Conservation (phyloP, 2,888 invertebrate genomes). For the Hydrotaea cyrtoneurina region DNA sequence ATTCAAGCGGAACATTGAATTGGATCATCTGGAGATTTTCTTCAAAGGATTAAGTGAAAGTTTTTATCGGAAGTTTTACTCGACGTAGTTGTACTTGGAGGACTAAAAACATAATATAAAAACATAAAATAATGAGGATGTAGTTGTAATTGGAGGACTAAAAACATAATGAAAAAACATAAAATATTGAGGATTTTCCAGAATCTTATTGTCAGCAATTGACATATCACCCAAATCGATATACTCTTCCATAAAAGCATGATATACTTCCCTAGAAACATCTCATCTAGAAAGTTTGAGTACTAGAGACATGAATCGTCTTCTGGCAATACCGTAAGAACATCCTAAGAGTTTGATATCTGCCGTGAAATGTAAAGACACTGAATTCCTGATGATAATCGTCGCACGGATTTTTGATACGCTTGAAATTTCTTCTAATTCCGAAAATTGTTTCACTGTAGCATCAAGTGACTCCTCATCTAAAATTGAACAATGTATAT, state of each 20-base stretch:
- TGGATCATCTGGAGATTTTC: too few relatives aligned
- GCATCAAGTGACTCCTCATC: not conserved
- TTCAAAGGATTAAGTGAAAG: too few relatives aligned
- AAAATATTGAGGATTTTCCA: constrained; percentile 18
- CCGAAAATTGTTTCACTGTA: constrained; percentile 22
- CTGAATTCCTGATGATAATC: constrained; percentile 10
- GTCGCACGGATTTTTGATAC: not conserved
- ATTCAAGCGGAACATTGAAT: too few relatives aligned
- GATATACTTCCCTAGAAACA: not conserved
- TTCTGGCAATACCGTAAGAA: not conserved
- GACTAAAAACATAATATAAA: too few relatives aligned
- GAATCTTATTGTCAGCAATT: not conserved
- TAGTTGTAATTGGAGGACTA: not conserved
- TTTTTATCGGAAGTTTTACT: too few relatives aligned
- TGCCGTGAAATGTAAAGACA: constrained; percentile 19
- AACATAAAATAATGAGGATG: not conserved
- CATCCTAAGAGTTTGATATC: not conserved
- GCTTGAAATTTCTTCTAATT: constrained; percentile 40
- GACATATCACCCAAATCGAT: constrained; percentile 27
- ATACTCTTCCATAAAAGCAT: constrained; percentile 16
- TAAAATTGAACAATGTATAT: not conserved
- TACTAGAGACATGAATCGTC: constrained; percentile 23
- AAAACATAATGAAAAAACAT: not conserved
- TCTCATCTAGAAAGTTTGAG: not conserved
- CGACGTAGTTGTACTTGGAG: too few relatives aligned